These are phyloP conservation scores for Cyanoderma ruficeps DNA, from an alignment of 2,113 vertebrate genomes.

Conservation along the genomic window DNA sequence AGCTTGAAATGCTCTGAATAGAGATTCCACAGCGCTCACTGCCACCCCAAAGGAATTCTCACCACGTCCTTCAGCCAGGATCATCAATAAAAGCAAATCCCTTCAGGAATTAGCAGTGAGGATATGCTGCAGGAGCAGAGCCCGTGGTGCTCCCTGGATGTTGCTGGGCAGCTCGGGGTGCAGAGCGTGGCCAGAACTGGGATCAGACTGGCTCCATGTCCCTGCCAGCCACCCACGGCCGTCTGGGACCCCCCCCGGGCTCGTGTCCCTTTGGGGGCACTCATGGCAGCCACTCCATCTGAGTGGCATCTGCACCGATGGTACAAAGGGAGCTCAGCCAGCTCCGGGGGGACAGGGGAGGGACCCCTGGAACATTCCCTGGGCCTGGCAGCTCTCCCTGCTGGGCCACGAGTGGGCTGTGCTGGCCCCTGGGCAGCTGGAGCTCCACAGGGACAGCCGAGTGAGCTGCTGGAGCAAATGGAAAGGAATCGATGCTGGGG, in stretches of 20 bases:
- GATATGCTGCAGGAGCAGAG: background rate
- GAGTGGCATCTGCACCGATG: rapidly evolving
- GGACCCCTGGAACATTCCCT: background rate
- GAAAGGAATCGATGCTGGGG: background rate
- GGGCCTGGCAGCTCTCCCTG: background rate
- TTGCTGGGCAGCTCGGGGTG: rapidly evolving
- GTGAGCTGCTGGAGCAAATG: conserved; percentile 2
- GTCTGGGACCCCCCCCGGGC: background rate
- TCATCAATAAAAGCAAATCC: background rate
- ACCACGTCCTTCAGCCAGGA: background rate
- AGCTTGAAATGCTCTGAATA: background rate
- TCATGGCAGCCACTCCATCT: rapidly evolving
- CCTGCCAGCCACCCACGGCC: rapidly evolving
- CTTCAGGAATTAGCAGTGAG: background rate
- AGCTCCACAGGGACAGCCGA: background rate
- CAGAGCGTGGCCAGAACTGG: rapidly evolving
- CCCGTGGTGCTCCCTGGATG: rapidly evolving
- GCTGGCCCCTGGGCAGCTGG: background rate
- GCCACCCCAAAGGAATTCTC: background rate
- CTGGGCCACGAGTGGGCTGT: background rate
- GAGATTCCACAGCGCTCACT: background rate
- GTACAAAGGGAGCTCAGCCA: background rate
- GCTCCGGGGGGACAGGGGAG: background rate
- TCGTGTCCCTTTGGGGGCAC: background rate
- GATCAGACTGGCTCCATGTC: background rate